Base-by-base conservation (phyloP, 2,888 invertebrate species). In the Empis livida region DNA sequence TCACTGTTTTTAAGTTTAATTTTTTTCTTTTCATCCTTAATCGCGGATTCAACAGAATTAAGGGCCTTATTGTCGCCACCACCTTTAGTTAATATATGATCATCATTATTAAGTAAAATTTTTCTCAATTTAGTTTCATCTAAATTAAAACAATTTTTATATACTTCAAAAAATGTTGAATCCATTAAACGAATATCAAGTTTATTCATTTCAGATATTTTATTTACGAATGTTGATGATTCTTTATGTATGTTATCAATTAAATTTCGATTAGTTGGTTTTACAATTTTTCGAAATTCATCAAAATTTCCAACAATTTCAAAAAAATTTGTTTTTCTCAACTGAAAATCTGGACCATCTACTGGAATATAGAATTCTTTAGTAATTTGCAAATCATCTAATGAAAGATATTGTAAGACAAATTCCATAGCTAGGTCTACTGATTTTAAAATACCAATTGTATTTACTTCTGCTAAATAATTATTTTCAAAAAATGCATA, bases 301-400 rank as follows among this genome's bases (percentile, higher is more conserved):
- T 58, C 53, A 0, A 67, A 67, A 46, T 58, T 60, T 38, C 58
- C 53, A 35, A 60, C 56, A 1, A 66, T 51, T 32, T 53, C 50
- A 3, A 59, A 53, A n/a, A 65, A 65, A 9, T 60, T 56, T 3
- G 67, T 66, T 27, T 53, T 53, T 44, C 57, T 56, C 15, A 66
- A 38, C 1, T 56, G 54, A 11, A 54, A 54, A 5, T 51, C 54
- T 5, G 49, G 50, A 1, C 46, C 17, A 48, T 54, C 44, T 20
- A 44, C 2, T 30, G 57, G 59, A 37, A 66, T 43, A 46, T 60
- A 67, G 42, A 66, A 67, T 14, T 56, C 53, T 6, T 56, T 56
- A 5, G n/a, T 35, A 35, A n/a, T 35, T n/a, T n/a, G 13, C n/a
- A 35, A 35, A 35, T 35, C n/a, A 35, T n/a, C 35, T 35, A 66